Conservation (phyloP, 2,113 vertebrate genomes). For the Oreochromis spilurus region DNA sequence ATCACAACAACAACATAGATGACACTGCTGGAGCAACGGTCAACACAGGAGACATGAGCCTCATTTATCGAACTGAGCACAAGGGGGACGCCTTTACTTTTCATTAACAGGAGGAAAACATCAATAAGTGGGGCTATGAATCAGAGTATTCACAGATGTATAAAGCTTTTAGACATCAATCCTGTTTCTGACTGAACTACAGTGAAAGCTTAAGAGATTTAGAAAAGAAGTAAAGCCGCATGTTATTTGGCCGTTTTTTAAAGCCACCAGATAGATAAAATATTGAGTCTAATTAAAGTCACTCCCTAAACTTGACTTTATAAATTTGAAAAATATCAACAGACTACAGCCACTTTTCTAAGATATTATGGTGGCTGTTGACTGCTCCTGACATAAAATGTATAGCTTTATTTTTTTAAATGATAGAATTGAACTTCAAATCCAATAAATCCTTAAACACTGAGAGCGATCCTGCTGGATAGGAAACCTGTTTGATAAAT, state of each 20-base stretch:
- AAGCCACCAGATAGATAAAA: background rate
- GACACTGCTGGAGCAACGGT: slow-evolving; percentile 28
- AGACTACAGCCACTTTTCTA: background rate
- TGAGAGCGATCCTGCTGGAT: background rate
- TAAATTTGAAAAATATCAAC: background rate
- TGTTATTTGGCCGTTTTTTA: background rate
- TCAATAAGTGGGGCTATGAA: background rate
- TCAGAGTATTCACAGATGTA: slow-evolving; percentile 5
- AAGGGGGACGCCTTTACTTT: slow-evolving; percentile 23
- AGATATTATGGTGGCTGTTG: background rate
- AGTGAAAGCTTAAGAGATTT: background rate
- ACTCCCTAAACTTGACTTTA: background rate
- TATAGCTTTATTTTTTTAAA: background rate
- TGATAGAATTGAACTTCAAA: background rate
- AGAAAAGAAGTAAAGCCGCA: background rate
- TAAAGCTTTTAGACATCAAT: background rate
- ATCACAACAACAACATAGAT: slow-evolving; percentile 39
- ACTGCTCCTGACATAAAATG: background rate
- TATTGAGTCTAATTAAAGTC: background rate
- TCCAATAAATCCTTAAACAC: slow-evolving; percentile 14
- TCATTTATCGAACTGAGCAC: slow-evolving; percentile 39
- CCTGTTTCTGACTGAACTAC: background rate
- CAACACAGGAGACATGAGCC: slow-evolving; percentile 29
- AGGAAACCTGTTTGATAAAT: slow-evolving; percentile 27
- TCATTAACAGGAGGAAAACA: slow-evolving; percentile 2